Base-by-base conservation (phyloP, 2,797 vertebrate species). In the Schizopygopsis malacanthus region DNA sequence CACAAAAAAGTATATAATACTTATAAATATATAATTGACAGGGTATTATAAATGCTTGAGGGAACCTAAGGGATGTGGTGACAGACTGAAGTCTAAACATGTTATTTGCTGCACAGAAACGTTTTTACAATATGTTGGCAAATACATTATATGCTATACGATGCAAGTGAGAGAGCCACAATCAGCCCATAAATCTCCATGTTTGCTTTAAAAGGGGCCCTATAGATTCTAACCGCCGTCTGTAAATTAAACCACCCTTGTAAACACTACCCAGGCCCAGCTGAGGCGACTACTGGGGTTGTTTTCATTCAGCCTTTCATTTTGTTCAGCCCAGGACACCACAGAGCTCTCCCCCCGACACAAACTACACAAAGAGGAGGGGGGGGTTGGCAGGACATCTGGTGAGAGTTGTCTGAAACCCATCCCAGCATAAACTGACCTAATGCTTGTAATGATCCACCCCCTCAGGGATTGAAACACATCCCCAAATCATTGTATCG, bases 301-400 rank as follows among this genome's bases (percentile, higher is more conserved):
- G 15, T 73, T 86, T 84, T 84, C 82, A 45, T 85, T 89, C 78
- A 45, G 28, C 71, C 75, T 89, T 92, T 92, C 70, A 85, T 91
- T 93, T 94, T 92, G 93, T 93, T 94, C 88, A 87, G 84, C 78
- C 82, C 89, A 78, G 87, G 91, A 92, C 87, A 92, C 85, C 88
- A 87, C 41, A 89, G 82, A 50, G 18, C 63, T 69, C 87, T 52
- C 72, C 85, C 39, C 70, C 85, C 89, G 59, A 54, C 37, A 59
- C 71, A 82, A 47, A 45, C 47, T 7, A 77, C 89, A 90, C 87
- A 90, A 77, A 22, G 86, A 85, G 90, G 92, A 91, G 92, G 92
- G 89, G 85, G 92, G 93, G 88, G 85, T 16, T 81, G 88, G 79
- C 81, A 56, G 90, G 95, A 95, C 95, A 96, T 96, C 95, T 96